Evolutionary conservation across 2,888 invertebrate species (phyloP).

Genomic region (Gnatocerus cornutus): DNA sequence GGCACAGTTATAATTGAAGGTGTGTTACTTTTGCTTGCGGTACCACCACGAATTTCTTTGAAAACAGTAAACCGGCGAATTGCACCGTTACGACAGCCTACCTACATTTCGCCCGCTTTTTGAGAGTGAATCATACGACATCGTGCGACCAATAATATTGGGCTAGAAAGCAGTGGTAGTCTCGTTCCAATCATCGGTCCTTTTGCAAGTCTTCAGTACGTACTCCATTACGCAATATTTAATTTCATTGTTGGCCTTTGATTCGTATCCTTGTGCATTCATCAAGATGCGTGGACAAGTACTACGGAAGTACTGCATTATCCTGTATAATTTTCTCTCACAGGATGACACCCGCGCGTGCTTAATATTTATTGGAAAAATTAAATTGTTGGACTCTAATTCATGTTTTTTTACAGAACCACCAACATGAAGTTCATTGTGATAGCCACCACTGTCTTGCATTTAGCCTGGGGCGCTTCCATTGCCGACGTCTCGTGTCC

Average conservation of each 20-base stretch:
- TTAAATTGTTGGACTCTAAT: conserved; percentile 28
- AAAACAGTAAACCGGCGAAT: conserved; percentile 43
- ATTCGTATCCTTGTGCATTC: conserved; percentile 56
- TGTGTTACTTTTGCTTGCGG: conserved; percentile 9
- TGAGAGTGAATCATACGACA: conserved; percentile 59
- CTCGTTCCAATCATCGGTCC: conserved; percentile 35
- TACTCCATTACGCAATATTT: conserved; percentile 31
- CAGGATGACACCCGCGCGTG: conserved; percentile 49
- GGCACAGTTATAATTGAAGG: conserved; percentile 8
- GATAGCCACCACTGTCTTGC: conserved; percentile 50
- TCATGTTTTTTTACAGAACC: conserved; percentile 54
- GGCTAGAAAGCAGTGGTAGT: conserved; percentile 57
- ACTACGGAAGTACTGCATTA: conserved; percentile 65
- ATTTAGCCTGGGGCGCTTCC: conserved; percentile 58
- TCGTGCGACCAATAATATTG: conserved; percentile 54
- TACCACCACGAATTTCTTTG: conserved; percentile 7
- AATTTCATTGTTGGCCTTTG: conserved; percentile 32
- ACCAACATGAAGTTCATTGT: conserved; percentile 57
- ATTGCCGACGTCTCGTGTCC: conserved; percentile 70
- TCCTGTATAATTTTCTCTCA: conserved; percentile 55
- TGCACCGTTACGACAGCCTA: conserved; percentile 44
- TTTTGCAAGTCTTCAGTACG: conserved; percentile 22
- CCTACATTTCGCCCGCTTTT: conserved; percentile 55
- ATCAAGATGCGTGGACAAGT: conserved; percentile 57
- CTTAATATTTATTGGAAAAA: conserved; percentile 41